Percentiles rank a stretch among this genome's conserved stretches.
These are phyloP conservation scores for Probaryconus sp. DNA, from an alignment of 1,140 invertebrate species.

Conservation along the genomic window DNA sequence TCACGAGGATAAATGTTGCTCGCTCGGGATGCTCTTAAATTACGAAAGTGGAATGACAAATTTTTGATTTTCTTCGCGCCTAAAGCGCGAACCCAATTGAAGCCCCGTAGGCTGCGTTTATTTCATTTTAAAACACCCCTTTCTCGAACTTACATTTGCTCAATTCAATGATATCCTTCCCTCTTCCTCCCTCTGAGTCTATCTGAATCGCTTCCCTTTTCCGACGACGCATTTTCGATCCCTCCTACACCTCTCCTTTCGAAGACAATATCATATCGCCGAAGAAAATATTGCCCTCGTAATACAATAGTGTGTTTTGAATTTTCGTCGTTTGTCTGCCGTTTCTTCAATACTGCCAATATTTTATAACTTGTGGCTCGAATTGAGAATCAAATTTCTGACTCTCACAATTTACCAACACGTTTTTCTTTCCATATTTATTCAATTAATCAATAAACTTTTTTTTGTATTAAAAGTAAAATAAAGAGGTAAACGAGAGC, in stretches of 20 bases:
- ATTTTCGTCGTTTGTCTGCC: conserved; percentile 1
- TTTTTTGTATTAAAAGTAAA: too few relatives aligned
- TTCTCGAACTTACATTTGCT: conserved; percentile 38
- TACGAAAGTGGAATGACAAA: conserved; percentile 68
- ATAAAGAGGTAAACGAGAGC: too few relatives aligned
- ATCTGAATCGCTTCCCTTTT: neutral
- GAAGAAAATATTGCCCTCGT: conserved; percentile 24
- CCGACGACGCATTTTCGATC: conserved; percentile 5
- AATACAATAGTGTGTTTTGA: conserved; percentile 8
- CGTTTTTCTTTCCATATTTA: too few relatives aligned
- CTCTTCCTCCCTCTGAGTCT: conserved; percentile 5
- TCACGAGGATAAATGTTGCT: conserved; percentile 39
- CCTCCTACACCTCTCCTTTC: neutral
- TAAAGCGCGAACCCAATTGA: conserved; percentile 33
- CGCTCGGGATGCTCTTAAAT: conserved; percentile 63
- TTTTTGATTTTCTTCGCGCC: conserved; percentile 72
- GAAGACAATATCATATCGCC: conserved; percentile 33
- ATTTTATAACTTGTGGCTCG: neutral
- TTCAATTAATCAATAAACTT: too few relatives aligned
- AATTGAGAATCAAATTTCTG: conserved; percentile 1
- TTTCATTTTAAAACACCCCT: conserved; percentile 66
- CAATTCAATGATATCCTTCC: conserved; percentile 57
- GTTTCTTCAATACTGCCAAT: neutral
- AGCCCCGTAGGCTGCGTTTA: conserved; percentile 52
- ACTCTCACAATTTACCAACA: too few relatives aligned